Percentiles rank a stretch among this genome's conserved stretches.
These are phyloP conservation scores for Upupa epops DNA, from an alignment of 2,113 vertebrate genomes.

Conservation along the genomic window DNA sequence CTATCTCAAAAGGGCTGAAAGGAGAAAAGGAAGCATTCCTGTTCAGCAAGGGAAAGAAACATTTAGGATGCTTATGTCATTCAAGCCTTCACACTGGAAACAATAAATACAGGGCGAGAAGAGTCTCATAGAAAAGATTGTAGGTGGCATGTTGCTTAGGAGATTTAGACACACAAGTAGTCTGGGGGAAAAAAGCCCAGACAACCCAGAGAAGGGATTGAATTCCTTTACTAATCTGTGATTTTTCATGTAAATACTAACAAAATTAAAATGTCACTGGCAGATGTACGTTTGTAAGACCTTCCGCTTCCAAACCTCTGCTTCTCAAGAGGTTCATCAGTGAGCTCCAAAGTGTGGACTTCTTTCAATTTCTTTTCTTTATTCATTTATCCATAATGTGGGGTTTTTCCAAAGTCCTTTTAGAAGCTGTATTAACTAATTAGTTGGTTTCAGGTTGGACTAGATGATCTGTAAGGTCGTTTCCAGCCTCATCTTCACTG, in stretches of 20 bases:
- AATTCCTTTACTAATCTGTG: not conserved
- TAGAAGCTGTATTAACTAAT: conserved; percentile 39
- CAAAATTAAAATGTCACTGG: not conserved
- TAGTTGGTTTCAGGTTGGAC: no score
- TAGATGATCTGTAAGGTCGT: no score
- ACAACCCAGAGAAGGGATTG: not conserved
- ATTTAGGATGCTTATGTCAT: not conserved
- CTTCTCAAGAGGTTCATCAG: not conserved
- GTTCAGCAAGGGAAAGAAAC: not conserved
- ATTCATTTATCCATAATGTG: not conserved
- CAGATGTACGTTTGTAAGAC: not conserved
- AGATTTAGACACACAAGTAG: not conserved
- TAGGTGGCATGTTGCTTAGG: not conserved
- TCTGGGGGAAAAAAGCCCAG: not conserved
- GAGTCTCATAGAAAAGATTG: not conserved
- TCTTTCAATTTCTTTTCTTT: conserved; percentile 12
- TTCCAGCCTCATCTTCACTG: no score
- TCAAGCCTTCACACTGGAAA: not conserved
- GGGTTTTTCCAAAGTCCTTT: conserved; percentile 19
- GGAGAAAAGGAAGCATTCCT: not conserved
- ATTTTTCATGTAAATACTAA: not conserved
- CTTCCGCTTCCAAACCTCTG: not conserved
- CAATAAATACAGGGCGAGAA: not conserved
- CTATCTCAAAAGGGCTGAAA: not conserved
- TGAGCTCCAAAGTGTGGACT: not conserved